phyloP scores from a whole-genome alignment of 1,140 invertebrate species.

The Oryzaephilus surinamensis region DNA sequence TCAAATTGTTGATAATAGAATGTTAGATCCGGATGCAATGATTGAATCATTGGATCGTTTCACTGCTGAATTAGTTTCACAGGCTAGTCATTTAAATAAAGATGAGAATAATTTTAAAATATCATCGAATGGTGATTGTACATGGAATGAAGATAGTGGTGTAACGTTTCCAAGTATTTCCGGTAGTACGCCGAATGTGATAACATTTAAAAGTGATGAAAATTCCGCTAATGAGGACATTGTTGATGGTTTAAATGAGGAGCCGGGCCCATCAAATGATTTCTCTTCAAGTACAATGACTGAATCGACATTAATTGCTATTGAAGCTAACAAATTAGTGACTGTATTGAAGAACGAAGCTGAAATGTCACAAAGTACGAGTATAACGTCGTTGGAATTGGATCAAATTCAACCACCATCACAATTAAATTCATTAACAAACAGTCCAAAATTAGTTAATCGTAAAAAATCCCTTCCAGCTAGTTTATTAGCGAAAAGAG shows the following conservation, averaged over 20 bases:
- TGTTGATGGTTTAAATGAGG: constrained; percentile 11
- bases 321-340: constrained; percentile 60
- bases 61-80: constrained; percentile 51
- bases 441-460: constrained; percentile 31
- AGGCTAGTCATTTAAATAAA: constrained; percentile 38
- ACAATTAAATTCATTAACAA: constrained; percentile 50
- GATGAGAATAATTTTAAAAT: constrained; percentile 23
- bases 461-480: constrained; percentile 58
- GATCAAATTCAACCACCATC: constrained; percentile 72
- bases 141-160: constrained; percentile 68
- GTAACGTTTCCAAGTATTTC: constrained; percentile 69
- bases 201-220: constrained; percentile 46
- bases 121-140: constrained; percentile 39
- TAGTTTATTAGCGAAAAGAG: constrained; percentile 55
- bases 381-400: constrained; percentile 48
- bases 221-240: constrained; percentile 17
- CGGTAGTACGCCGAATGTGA: constrained; percentile 55
- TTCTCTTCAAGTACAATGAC: constrained; percentile 42
- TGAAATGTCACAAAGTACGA: constrained; percentile 52
- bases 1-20: constrained; percentile 27
- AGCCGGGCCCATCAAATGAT: constrained; percentile 24
- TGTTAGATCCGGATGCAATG: constrained; percentile 53
- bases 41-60: constrained; percentile 52
- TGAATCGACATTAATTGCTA: constrained; percentile 57
- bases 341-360: constrained; percentile 49